Conservation (phyloP, 2,888 invertebrate genomes). For the Spodoptera picta region DNA sequence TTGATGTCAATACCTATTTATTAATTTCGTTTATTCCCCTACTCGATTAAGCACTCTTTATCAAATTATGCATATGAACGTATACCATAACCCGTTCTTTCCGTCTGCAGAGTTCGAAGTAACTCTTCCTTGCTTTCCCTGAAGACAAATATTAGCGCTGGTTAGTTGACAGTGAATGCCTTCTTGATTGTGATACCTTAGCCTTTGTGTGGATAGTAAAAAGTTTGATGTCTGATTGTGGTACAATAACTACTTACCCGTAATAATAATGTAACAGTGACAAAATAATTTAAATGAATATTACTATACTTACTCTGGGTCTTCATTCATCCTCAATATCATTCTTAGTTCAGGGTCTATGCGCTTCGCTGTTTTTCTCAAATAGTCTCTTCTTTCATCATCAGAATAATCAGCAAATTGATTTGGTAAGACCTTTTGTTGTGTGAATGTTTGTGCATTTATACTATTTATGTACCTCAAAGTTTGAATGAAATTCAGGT, state of each 20-base stretch:
- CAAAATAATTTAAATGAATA: neutral
- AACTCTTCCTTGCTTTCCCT: too few species aligned
- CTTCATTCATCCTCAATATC: conserved; percentile 24
- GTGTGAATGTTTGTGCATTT: conserved; percentile 57
- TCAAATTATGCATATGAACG: neutral
- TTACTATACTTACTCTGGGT: conserved; percentile 1
- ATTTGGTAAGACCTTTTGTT: conserved; percentile 67
- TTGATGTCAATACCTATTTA: neutral
- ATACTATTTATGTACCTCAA: conserved; percentile 67
- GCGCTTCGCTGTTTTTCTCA: conserved; percentile 32
- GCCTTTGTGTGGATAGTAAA: too few species aligned
- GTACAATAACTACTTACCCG: too few species aligned
- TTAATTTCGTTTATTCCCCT: too few species aligned
- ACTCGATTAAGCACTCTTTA: too few species aligned
- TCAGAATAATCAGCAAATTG: conserved; percentile 68
- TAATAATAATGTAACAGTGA: too few species aligned
- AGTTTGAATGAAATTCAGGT: conserved; percentile 67
- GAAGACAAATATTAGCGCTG: too few species aligned
- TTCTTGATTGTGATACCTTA: too few species aligned
- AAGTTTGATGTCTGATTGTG: too few species aligned
- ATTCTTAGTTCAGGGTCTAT: conserved; percentile 62
- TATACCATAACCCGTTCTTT: neutral
- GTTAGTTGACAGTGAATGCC: too few species aligned
- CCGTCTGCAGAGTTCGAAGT: neutral
- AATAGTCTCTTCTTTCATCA: conserved; percentile 49